Conservation (phyloP, 1,140 invertebrate species). For the Drosophila quadrilineata region DNA sequence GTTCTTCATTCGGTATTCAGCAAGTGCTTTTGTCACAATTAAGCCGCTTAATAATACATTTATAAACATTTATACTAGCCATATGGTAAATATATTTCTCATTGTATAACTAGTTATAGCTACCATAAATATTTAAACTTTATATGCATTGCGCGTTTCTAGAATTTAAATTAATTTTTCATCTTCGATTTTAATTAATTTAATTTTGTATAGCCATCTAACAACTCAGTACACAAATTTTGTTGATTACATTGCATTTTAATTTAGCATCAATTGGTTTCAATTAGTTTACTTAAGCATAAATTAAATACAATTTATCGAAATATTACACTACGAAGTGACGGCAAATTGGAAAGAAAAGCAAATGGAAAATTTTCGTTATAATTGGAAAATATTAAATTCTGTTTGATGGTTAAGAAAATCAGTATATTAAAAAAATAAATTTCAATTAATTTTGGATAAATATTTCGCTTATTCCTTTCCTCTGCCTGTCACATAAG, state of each 20-base stretch:
- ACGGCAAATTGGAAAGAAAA: too few relatives aligned
- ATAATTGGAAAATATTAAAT: too few relatives aligned
- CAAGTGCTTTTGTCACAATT: conserved; percentile 74
- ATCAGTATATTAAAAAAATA: background rate
- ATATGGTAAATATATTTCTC: conserved; percentile 56
- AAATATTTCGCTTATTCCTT: background rate
- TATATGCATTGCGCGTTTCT: conserved; percentile 44
- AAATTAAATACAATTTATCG: background rate
- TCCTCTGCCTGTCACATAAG: background rate
- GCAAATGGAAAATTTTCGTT: too few relatives aligned
- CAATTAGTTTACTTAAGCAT: background rate
- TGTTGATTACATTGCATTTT: conserved; percentile 19
- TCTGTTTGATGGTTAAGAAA: too few relatives aligned
- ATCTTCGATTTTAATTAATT: conserved; percentile 15
- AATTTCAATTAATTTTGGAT: background rate
- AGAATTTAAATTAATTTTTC: too few relatives aligned
- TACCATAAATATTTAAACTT: conserved; percentile 62
- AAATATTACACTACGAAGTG: too few relatives aligned
- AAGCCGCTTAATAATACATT: conserved; percentile 61
- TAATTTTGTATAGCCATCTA: conserved; percentile 22
- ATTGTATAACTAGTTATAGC: conserved; percentile 64
- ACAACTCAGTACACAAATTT: conserved; percentile 59
- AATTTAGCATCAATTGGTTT: background rate
- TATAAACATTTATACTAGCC: conserved; percentile 59
- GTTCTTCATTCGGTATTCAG: conserved; percentile 58